Evolutionary conservation across 2,113 vertebrate genomes (phyloP).

Genomic region (Prinia subflava): DNA sequence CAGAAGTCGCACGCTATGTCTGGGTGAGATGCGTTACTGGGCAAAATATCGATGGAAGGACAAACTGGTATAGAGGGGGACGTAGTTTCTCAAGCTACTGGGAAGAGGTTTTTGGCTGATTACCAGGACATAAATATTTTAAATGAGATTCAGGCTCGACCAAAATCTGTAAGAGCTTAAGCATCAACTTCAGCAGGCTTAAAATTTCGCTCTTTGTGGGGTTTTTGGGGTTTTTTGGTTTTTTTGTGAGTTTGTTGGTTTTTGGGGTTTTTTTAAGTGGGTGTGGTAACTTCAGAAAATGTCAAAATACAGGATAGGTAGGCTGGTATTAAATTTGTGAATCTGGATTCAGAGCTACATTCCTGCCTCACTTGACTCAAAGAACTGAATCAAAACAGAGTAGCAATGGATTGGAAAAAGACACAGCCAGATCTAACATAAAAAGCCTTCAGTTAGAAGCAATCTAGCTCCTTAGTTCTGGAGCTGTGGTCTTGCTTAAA

Average conservation of each 20-base stretch:
- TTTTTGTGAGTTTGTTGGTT: neutral
- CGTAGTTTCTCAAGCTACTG: neutral
- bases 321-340: neutral
- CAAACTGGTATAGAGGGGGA: neutral
- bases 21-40: neutral
- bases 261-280: neutral
- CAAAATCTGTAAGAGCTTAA: neutral
- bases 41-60: neutral
- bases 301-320: neutral
- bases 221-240: neutral
- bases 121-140: neutral
- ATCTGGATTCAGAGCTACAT: neutral
- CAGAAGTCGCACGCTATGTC: neutral
- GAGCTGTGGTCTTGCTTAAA: neutral
- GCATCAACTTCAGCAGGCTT: neutral
- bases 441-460: neutral
- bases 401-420: neutral
- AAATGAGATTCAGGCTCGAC: neutral
- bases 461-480: neutral
- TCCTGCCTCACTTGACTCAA: neutral
- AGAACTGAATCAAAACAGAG: neutral
- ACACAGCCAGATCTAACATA: neutral
- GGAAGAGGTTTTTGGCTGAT: neutral
- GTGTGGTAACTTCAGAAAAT: neutral
- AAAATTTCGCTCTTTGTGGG: neutral